Evolutionary conservation across 2,888 invertebrate genomes (phyloP).

Genomic region (Nomada fabriciana): DNA sequence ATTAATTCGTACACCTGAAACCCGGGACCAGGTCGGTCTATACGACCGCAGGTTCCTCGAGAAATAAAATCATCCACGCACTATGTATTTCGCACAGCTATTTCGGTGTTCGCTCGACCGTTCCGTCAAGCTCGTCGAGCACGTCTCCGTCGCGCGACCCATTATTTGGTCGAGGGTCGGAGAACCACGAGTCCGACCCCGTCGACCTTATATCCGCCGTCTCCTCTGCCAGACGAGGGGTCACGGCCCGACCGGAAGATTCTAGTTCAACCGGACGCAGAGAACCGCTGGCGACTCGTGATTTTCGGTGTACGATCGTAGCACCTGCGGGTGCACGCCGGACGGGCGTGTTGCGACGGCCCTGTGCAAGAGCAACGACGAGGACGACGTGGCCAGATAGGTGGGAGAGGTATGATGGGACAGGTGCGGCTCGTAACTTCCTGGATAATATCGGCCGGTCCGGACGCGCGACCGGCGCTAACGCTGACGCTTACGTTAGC

Average conservation of each 20-base stretch:
- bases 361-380: conserved; percentile 59
- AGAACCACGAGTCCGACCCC: conserved; percentile 16
- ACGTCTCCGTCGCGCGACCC: background rate
- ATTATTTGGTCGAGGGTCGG: conserved; percentile 14
- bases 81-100: conserved; percentile 17
- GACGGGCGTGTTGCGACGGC: conserved; percentile 60
- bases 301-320: no score
- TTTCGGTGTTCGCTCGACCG: conserved; percentile 33
- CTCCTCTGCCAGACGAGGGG: conserved; percentile 41
- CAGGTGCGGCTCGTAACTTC: conserved; percentile 78
- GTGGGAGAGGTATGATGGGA: conserved; percentile 70
- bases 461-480: conserved; percentile 71
- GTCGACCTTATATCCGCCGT: conserved; percentile 31
- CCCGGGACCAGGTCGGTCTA: background rate
- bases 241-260: conserved; percentile 55
- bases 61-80: conserved; percentile 14
- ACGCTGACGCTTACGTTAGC: conserved; percentile 72
- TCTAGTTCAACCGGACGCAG: conserved; percentile 38
- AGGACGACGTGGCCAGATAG: conserved; percentile 48
- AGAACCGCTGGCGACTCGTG: conserved; percentile 3
- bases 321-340: background rate
- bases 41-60: background rate
- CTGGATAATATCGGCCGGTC: conserved; percentile 76
- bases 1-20: conserved; percentile 12
- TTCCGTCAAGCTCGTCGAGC: background rate